Base-by-base conservation (phyloP, 1,140 invertebrate species). In the Steinernema feltiae region DNA sequence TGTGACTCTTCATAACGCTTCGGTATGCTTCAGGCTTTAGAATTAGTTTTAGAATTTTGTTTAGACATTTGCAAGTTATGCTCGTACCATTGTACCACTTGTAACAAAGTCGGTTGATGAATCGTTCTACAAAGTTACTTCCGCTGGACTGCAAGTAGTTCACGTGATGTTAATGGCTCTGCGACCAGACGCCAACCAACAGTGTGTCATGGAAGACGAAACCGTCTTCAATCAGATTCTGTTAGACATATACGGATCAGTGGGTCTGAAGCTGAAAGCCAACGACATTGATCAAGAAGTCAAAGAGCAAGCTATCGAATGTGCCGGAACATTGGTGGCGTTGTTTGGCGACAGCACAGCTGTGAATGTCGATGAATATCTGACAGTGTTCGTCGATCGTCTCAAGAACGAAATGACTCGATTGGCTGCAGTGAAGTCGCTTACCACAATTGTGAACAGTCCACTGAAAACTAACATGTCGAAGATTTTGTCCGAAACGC, bases 341-440 rank as follows among this genome's bases (percentile, higher is more conserved):
- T 17, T 63, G 2, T 79, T 80, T 74, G 74, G 73, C 32, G 46
- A 72, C 7, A 63, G 24, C 12, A 12, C 53, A 21, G 53, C 53
- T 27, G 53, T 63, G 7, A 48, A 76, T 18, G 21, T 73, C 18
- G 35, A 30, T 7, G 73, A 75, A n/a, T 24, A 30, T 30, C 69
- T 98, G 75, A 94, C 94, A 2, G 93, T 98, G 83, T 95, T 98
- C 82, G 88, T 98, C 82, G 95, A 98, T 86, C 90, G 95, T 79
- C 86, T 98, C 21, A 91, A 92, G 73, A 98, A 98, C 87, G 96
- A 98, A 89, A 97, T 97, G 31, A 98, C 95, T 0, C 89, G 95
- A 32, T 88, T 98, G 2, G 97, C 94, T 0, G 94, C 94, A 1
- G 95, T 98, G 0, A 97, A 97, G 83, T 94, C 95, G 30, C 15